These are phyloP conservation scores for Formica selysi DNA, from an alignment of 1,140 invertebrate genomes.

Conservation along the genomic window DNA sequence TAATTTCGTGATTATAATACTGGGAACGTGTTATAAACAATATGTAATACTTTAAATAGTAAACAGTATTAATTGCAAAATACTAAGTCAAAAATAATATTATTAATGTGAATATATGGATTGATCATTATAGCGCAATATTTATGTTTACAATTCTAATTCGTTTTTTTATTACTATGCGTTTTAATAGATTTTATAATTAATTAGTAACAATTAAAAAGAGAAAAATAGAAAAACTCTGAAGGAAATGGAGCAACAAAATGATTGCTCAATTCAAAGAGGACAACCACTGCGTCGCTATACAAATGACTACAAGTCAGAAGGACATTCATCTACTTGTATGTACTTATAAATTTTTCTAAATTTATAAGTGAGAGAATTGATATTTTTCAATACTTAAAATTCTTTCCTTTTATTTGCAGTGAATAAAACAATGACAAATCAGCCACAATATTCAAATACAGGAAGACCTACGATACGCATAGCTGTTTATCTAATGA, in stretches of 20 bases:
- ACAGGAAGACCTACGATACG: slow-evolving; percentile 80
- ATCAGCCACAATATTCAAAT: slow-evolving; percentile 69
- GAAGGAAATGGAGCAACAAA: slow-evolving; percentile 82
- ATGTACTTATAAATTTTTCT: slow-evolving; percentile 63
- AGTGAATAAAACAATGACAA: slow-evolving; percentile 51
- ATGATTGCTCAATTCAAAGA: slow-evolving; percentile 80
- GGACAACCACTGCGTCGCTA: slow-evolving; percentile 80
- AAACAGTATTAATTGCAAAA: background rate
- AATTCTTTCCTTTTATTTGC: background rate
- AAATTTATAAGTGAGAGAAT: background rate
- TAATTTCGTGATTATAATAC: slow-evolving; percentile 27
- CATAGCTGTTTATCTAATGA: slow-evolving; percentile 88
- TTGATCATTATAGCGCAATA: background rate
- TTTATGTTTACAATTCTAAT: background rate
- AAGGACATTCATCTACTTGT: slow-evolving; percentile 79
- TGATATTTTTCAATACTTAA: slow-evolving; percentile 10
- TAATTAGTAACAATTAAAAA: background rate
- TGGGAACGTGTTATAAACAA: background rate
- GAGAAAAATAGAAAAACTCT: background rate
- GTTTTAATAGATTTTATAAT: background rate
- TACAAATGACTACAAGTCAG: slow-evolving; percentile 82
- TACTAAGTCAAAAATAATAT: slow-evolving; percentile 24
- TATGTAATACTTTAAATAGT: slow-evolving; percentile 2
- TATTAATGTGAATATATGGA: background rate
- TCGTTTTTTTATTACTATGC: background rate